Conservation (phyloP, 1,140 invertebrate genomes). For the Lethrus apterus region DNA sequence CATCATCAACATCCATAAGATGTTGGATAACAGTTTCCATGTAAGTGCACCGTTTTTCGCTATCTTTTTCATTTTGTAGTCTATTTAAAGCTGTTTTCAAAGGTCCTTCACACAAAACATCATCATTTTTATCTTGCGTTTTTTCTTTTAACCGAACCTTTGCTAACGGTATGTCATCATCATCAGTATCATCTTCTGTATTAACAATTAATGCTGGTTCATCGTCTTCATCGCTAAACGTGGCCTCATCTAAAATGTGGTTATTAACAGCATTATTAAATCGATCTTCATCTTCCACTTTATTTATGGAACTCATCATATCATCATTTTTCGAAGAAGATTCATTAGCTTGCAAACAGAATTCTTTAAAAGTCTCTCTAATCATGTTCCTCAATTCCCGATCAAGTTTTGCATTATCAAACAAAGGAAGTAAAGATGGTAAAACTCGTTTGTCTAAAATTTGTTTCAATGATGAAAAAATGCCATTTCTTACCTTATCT, state of each 20-base stretch:
- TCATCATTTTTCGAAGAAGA: constrained; percentile 41
- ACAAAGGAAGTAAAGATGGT: constrained; percentile 79
- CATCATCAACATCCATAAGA: constrained; percentile 51
- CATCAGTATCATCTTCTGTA: constrained; percentile 60
- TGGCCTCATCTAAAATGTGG: constrained; percentile 51
- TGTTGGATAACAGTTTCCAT: constrained; percentile 64
- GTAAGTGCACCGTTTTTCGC: constrained; percentile 58
- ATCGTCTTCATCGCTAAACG: constrained; percentile 76
- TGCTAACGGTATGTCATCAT: constrained; percentile 76
- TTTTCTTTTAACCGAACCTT: constrained; percentile 46
- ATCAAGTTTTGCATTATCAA: constrained; percentile 90
- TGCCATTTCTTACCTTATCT: constrained; percentile 81
- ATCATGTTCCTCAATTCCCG: constrained; percentile 78
- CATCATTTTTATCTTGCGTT: constrained; percentile 42
- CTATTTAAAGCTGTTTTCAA: constrained; percentile 57
- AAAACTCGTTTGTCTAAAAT: constrained; percentile 93
- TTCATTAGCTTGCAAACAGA: constrained; percentile 58
- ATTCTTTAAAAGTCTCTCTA: constrained; percentile 85
- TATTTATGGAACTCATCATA: constrained; percentile 44
- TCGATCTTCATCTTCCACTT: constrained; percentile 50
- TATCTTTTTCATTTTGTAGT: constrained; percentile 56
- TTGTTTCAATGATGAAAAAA: constrained; percentile 84
- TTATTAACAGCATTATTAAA: constrained; percentile 37
- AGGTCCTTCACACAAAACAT: constrained; percentile 45
- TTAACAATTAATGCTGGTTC: constrained; percentile 47